phyloP scores from a whole-genome alignment of 2,113 vertebrate genomes.

The Pelecanoides urinatrix region DNA sequence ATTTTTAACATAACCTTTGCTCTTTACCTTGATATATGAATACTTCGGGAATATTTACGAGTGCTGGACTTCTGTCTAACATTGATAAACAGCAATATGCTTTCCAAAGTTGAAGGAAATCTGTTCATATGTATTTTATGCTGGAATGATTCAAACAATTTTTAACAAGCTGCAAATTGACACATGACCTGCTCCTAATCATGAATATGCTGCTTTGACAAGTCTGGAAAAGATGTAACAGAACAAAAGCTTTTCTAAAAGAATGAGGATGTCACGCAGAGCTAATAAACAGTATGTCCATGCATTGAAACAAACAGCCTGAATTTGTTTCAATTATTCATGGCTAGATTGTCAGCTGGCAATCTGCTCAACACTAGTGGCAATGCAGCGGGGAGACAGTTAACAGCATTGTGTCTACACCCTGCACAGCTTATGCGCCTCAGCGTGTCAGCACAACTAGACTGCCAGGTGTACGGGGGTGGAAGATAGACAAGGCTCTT shows the following conservation, averaged over 20 bases:
- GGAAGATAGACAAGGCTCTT: slow-evolving; percentile 5
- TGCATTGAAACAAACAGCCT: not conserved
- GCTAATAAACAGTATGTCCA: not conserved
- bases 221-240: not conserved
- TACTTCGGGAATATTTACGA: not conserved
- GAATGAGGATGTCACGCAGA: not conserved
- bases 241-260: slow-evolving; percentile 6
- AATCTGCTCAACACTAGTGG: not conserved
- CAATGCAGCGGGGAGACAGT: not conserved
- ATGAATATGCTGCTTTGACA: not conserved
- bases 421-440: not conserved
- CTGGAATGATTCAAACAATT: not conserved
- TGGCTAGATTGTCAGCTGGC: not conserved
- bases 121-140: not conserved
- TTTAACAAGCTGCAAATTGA: not conserved
- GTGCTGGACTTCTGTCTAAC: not conserved
- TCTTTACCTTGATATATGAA: not conserved
- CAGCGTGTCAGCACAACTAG: not conserved
- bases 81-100: not conserved
- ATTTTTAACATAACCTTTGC: accelerated
- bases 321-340: not conserved
- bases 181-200: not conserved
- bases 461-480: not conserved
- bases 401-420: not conserved
- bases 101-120: not conserved